Evolutionary conservation across 2,797 vertebrate genomes (phyloP).

Genomic region (Coluber constrictor): DNA sequence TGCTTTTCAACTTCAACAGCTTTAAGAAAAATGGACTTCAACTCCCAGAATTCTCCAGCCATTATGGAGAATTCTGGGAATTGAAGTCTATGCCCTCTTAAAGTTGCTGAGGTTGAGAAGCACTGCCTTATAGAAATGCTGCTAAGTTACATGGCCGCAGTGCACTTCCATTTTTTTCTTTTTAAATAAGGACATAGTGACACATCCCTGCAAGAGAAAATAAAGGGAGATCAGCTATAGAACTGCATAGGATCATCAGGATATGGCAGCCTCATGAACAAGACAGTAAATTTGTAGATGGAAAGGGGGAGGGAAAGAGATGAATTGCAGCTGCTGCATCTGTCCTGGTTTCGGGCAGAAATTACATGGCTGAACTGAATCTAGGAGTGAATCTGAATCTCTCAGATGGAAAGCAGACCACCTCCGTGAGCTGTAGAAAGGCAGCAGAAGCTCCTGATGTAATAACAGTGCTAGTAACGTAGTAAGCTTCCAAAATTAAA

Average conservation of each 20-base stretch:
- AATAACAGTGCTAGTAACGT: neutral
- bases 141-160: neutral
- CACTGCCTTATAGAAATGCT: neutral
- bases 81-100: neutral
- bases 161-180: neutral
- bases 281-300: neutral
- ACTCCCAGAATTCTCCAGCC: neutral
- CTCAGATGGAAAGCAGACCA: neutral
- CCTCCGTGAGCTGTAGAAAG: neutral
- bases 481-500: neutral
- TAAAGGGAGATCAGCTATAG: neutral
- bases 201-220: neutral
- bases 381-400: neutral
- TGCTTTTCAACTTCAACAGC: neutral
- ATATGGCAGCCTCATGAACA: neutral
- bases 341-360: neutral
- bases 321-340: neutral
- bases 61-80: neutral
- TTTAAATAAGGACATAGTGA: neutral
- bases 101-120: neutral
- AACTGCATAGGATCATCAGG: neutral
- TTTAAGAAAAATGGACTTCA: neutral
- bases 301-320: neutral
- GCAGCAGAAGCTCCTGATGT: neutral
- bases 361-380: neutral